A percentile compares a stretch with the other conserved stretches of the same genome.
Conservation (phyloP, 2,797 vertebrate species). For the Telmatherina bonti region DNA sequence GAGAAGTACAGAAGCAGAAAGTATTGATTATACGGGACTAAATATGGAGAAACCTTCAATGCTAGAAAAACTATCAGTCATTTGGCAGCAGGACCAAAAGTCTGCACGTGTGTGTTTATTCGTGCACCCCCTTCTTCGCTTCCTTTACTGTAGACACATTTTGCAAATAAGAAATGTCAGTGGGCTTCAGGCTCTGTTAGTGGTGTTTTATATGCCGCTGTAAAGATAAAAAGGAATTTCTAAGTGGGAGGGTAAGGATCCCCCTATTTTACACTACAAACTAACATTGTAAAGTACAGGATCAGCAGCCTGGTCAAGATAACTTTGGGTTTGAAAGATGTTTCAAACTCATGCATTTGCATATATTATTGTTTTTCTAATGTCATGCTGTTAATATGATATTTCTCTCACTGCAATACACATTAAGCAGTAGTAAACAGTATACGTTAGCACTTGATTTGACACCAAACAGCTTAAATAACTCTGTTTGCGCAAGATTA, state of each 20-base stretch:
- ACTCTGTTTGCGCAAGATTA: constrained; percentile 1
- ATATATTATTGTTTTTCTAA: constrained; percentile 25
- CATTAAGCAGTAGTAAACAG: background rate
- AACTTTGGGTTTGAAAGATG: constrained; percentile 29
- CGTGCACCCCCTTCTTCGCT: constrained; percentile 28
- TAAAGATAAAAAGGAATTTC: constrained; percentile 81
- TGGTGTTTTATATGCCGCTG: constrained; percentile 58
- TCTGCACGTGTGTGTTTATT: constrained; percentile 40
- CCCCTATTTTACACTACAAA: constrained; percentile 69
- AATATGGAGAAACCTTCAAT: constrained; percentile 63
- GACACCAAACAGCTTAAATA: background rate
- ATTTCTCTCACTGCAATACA: constrained; percentile 8
- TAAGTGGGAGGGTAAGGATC: constrained; percentile 64
- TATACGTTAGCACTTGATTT: background rate
- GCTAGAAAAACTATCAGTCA: constrained; percentile 51
- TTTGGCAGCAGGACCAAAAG: constrained; percentile 35
- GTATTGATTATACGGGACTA: constrained; percentile 77
- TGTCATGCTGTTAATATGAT: constrained; percentile 5
- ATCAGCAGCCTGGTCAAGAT: constrained; percentile 62
- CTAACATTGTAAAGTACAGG: constrained; percentile 52
- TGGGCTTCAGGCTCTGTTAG: constrained; percentile 53
- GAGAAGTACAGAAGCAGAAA: constrained; percentile 79
- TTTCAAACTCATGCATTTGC: constrained; percentile 21
- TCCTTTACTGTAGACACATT: constrained; percentile 47
- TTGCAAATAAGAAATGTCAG: constrained; percentile 35